Evolutionary conservation across 1,140 invertebrate genomes (phyloP).

Genomic region (Calosoma granatense): DNA sequence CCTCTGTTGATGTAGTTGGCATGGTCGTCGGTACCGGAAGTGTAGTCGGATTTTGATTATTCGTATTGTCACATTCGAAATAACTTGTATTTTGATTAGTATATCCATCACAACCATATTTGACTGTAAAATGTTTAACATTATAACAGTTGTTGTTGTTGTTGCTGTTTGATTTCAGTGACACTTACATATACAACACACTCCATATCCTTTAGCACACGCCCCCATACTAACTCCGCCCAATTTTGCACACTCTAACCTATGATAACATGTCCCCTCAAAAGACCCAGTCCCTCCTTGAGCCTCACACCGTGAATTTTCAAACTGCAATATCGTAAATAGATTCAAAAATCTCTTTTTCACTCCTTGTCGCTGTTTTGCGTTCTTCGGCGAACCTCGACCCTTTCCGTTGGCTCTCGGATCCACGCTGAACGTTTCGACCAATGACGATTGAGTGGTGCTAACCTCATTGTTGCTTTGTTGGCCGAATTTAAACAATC

Average conservation of each 20-base stretch:
- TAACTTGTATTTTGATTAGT: constrained; percentile 38
- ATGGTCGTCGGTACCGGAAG: constrained; percentile 31
- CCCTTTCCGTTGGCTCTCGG: too few relatives aligned
- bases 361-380: background rate
- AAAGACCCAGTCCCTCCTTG: constrained; percentile 37
- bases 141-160: too few relatives aligned
- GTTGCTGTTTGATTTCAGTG: constrained; percentile 2
- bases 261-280: constrained; percentile 56
- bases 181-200: constrained; percentile 63
- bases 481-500: constrained; percentile 1
- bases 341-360: constrained; percentile 49
- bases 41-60: constrained; percentile 20
- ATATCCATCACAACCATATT: constrained; percentile 43
- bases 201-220: constrained; percentile 63
- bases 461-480: background rate
- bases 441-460: too few relatives aligned
- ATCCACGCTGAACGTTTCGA: too few relatives aligned
- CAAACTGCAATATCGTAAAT: constrained; percentile 62
- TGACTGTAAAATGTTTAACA: constrained; percentile 40
- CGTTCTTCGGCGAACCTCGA: too few relatives aligned
- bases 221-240: constrained; percentile 50
- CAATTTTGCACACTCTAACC: constrained; percentile 48
- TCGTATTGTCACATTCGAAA: background rate
- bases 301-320: constrained; percentile 49
- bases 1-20: constrained; percentile 13